Evolutionary conservation across 2,113 vertebrate genomes (phyloP).

Genomic region (Oreotrochilus melanogaster): DNA sequence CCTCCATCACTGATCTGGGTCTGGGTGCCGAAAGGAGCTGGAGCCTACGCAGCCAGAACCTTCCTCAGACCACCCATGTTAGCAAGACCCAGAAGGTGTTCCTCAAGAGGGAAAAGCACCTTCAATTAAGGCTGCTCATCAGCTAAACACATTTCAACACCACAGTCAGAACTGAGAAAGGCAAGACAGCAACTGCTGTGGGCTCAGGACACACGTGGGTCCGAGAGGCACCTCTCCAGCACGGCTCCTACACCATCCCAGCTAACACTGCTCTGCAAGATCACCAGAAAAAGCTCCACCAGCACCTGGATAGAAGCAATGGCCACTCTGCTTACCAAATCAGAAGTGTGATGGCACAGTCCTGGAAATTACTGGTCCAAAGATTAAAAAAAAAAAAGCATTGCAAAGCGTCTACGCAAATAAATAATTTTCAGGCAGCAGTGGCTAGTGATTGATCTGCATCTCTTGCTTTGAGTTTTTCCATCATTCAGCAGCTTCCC

Average conservation of each 20-base stretch:
- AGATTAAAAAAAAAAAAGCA: neutral
- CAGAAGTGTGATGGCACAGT: neutral
- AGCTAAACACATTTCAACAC: neutral
- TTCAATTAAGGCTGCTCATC: neutral
- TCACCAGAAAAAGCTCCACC: neutral
- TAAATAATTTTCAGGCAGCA: neutral
- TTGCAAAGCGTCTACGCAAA: neutral
- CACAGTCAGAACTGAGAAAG: neutral
- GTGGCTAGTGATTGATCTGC: neutral
- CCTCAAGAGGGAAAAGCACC: neutral
- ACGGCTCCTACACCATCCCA: neutral
- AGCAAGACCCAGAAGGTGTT: neutral
- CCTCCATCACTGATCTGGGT: accelerated
- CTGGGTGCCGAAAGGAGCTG: neutral
- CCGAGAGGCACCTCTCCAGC: too few relatives aligned
- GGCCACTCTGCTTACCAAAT: neutral
- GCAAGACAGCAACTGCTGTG: neutral
- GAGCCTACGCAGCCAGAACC: neutral
- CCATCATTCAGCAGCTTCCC: neutral
- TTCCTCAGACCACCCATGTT: neutral
- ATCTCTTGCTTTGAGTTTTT: neutral
- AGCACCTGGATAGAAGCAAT: neutral
- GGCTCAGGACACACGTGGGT: neutral
- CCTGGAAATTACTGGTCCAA: neutral
- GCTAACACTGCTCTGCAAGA: neutral